Evolutionary conservation across 2,888 invertebrate species (phyloP), one percentile per base, ranked within the genome.

Genomic region (Cancer borealis): DNA sequence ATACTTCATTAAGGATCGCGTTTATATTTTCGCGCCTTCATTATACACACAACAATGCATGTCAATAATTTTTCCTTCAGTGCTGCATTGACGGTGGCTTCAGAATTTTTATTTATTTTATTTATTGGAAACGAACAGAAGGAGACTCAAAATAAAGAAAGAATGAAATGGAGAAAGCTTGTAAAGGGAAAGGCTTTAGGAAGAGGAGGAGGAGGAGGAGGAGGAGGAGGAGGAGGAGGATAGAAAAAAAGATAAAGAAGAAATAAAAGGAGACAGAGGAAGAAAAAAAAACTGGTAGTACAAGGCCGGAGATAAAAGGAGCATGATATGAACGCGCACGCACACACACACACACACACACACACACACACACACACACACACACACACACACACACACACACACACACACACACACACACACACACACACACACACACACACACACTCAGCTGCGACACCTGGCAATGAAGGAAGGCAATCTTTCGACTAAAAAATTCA

Each of bases 361-460:
- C 84, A 30, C 84, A 30, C 84, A 30, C 87, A 87, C 87, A 87
- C 87, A 87, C 87, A 87, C 26, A 87, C 26, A 5, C 88, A 47
- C 8, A 47, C 88, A 47, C 88, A 88, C 39, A 88, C 88, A 88
- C 88, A 88, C 88, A 88, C 88, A 88, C 88, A 88, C 88, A 88
- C 88, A 88, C 88, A 39, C 39, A 88, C 88, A 88, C 88, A 88
- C 88, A 88, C 88, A 88, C 88, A 88, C 88, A 88, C 88, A 88
- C 88, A 88, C 88, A 30, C 88, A 88, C 88, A 88, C 88, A 88
- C 88, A 88, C 88, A 88, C 88, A 88, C 88, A 39, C 88, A 88
- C 45, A 45, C 14, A 8, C 73, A 73, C 26, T 5, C n/a, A 66
- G n/a, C n/a, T 4, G 66, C n/a, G n/a, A 26, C 26, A 73, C 26